Conservation (phyloP, 2,113 vertebrate genomes). For the Balaeniceps rex region DNA sequence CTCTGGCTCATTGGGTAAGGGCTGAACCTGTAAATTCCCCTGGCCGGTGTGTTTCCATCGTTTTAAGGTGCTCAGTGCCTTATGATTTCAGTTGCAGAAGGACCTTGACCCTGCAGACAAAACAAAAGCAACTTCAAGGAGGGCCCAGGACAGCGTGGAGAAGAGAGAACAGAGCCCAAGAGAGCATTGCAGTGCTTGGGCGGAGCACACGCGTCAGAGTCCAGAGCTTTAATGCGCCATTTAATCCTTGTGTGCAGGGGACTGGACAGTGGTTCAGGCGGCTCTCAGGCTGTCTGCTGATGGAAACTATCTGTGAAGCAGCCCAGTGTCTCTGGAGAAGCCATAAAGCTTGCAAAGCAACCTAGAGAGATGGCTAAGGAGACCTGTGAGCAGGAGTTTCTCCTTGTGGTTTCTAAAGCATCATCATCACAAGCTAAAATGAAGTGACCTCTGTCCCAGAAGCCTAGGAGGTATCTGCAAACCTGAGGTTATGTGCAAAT, state of each 20-base stretch:
- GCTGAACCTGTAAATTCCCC: background rate
- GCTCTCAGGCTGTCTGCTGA: background rate
- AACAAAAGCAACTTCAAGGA: background rate
- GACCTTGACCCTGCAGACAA: background rate
- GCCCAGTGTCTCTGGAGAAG: background rate
- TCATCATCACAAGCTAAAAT: background rate
- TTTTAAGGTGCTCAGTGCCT: background rate
- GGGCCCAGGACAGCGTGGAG: background rate
- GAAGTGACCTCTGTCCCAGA: background rate
- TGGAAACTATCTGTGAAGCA: background rate
- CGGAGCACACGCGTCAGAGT: background rate
- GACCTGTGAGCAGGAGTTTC: background rate
- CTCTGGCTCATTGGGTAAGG: background rate
- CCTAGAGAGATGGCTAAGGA: background rate
- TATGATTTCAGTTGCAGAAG: background rate
- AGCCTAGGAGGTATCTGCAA: background rate
- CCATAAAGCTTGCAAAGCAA: background rate
- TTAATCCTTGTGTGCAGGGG: background rate
- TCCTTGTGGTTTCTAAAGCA: background rate
- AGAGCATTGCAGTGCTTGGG: background rate
- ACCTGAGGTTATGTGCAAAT: background rate
- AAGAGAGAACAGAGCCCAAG: background rate
- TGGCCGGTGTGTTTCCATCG: accelerated
- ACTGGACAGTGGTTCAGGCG: background rate
- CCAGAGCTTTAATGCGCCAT: background rate